Percentiles rank a stretch among this genome's conserved stretches.
phyloP scores from a whole-genome alignment of 2,888 invertebrate species.

The Didymodactylos carnosus region DNA sequence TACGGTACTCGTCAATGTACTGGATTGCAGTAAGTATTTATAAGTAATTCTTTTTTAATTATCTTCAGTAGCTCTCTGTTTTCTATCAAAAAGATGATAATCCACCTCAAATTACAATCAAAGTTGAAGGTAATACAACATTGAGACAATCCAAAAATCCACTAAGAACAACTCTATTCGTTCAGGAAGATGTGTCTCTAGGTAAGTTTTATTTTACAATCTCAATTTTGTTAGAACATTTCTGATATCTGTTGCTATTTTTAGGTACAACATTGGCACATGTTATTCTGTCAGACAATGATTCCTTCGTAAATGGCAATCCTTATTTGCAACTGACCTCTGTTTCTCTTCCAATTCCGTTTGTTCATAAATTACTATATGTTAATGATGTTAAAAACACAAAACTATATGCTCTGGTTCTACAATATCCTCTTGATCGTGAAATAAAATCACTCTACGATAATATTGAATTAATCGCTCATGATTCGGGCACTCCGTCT shows the following conservation, averaged over 20 bases:
- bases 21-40: too few species aligned
- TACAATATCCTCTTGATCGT: neutral
- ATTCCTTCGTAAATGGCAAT: neutral
- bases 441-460: neutral
- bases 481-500: neutral
- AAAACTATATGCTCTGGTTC: neutral
- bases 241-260: too few species aligned
- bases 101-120: neutral
- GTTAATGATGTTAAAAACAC: neutral
- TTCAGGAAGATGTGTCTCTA: neutral
- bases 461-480: neutral
- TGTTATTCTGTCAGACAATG: neutral
- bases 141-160: neutral
- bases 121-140: neutral
- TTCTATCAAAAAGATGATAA: too few species aligned
- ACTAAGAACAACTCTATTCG: neutral
- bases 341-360: neutral
- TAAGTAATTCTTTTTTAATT: too few species aligned
- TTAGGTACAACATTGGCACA: neutral
- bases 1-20: neutral
- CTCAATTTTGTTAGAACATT: too few species aligned
- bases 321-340: neutral
- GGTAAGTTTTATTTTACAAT: too few species aligned
- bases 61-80: too few species aligned
- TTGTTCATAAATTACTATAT: neutral